These are phyloP conservation scores for Chaenogobius annularis DNA, from an alignment of 2,113 vertebrate species.

Conservation along the genomic window DNA sequence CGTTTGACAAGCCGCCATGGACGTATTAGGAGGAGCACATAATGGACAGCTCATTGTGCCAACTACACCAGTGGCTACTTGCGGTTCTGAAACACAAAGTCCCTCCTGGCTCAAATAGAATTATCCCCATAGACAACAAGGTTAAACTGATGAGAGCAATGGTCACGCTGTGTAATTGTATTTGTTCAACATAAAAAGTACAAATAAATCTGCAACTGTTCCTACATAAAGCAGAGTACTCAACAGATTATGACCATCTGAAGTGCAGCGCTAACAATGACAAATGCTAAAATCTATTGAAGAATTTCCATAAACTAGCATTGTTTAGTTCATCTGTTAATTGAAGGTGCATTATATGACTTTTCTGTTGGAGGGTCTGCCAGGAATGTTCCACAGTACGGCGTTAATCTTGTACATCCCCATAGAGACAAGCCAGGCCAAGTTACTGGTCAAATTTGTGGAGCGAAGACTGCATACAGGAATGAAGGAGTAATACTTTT, in stretches of 20 bases:
- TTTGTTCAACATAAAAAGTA: constrained; percentile 1
- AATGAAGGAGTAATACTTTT: too few species aligned
- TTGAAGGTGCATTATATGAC: too few species aligned
- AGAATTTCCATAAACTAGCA: neutral
- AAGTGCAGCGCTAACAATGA: neutral
- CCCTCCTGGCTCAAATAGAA: constrained; percentile 9
- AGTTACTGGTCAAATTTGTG: too few species aligned
- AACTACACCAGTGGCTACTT: constrained; percentile 7
- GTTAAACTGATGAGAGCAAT: constrained; percentile 1
- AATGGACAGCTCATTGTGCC: constrained; percentile 1
- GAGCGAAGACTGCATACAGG: too few species aligned
- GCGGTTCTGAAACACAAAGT: constrained; percentile 7
- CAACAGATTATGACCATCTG: neutral
- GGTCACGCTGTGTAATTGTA: neutral
- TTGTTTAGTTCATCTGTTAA: too few species aligned
- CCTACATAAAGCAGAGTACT: neutral
- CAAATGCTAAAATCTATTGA: neutral
- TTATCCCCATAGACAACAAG: constrained; percentile 9
- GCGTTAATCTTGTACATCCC: too few species aligned
- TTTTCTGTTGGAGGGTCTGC: too few species aligned
- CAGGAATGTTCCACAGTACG: too few species aligned
- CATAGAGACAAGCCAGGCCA: too few species aligned
- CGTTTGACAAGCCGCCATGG: constrained; percentile 13
- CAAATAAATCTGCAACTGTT: neutral
- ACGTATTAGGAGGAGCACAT: neutral